phyloP scores from a whole-genome alignment of 1,140 invertebrate genomes.

The Drosophila subobscura region DNA sequence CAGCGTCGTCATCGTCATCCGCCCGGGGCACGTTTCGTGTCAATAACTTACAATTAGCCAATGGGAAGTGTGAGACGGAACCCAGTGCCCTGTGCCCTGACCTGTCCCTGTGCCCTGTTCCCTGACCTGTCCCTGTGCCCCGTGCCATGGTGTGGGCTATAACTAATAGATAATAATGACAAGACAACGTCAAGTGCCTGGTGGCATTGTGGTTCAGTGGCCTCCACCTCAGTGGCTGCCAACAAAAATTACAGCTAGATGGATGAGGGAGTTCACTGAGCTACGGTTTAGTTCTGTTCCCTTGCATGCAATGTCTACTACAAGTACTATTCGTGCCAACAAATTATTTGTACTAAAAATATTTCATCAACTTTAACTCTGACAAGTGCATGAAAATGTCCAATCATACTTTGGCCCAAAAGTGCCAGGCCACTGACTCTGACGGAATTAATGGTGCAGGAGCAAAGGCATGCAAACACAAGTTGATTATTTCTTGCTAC shows the following conservation, averaged over 20 bases:
- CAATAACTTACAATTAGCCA: slow-evolving; percentile 72
- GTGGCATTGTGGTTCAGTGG: slow-evolving; percentile 29
- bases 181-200: slow-evolving; percentile 42
- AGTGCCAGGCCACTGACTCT: too few relatives aligned
- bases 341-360: slow-evolving; percentile 24
- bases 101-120: background rate
- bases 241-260: background rate
- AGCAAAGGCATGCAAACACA: too few relatives aligned
- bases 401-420: background rate
- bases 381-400: too few relatives aligned
- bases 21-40: slow-evolving; percentile 50
- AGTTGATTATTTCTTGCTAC: too few relatives aligned
- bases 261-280: slow-evolving; percentile 47
- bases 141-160: slow-evolving; percentile 20
- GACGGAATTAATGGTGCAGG: too few relatives aligned
- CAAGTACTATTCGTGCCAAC: slow-evolving; percentile 3
- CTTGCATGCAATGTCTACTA: slow-evolving; percentile 15
- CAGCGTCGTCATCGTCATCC: slow-evolving; percentile 21
- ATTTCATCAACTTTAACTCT: background rate
- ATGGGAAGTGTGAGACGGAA: background rate
- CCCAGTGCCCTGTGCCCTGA: background rate
- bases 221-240: slow-evolving; percentile 1
- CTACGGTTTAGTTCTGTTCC: background rate
- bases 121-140: background rate
- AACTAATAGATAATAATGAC: slow-evolving; percentile 71